These are phyloP conservation scores for Trachythela sp. DNA, from an alignment of 64 coral and sea anemone species.

Conservation along the genomic window DNA sequence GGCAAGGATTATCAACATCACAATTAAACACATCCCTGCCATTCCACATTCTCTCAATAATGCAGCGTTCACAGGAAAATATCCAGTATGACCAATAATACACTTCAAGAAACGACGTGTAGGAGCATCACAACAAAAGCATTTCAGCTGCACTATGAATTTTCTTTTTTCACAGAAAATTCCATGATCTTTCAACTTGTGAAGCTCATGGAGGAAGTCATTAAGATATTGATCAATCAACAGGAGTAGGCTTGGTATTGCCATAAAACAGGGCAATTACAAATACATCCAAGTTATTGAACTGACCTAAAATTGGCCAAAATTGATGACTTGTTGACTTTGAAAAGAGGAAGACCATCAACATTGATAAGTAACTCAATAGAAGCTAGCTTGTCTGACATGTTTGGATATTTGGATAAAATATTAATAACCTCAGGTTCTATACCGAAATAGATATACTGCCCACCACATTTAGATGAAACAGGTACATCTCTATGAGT, in stretches of 20 bases:
- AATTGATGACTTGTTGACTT: not conserved
- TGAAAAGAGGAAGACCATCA: not conserved
- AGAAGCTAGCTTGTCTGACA: not conserved
- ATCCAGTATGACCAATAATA: not conserved
- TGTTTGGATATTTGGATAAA: not conserved
- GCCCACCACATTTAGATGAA: not conserved
- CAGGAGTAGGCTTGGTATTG: not conserved
- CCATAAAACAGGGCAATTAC: not conserved
- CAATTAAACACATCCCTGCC: not conserved
- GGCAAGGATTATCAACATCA: not conserved
- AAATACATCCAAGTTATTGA: not conserved
- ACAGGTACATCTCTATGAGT: not conserved
- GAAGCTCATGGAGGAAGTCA: not conserved
- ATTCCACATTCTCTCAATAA: not conserved
- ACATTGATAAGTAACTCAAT: not conserved
- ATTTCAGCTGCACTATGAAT: not conserved
- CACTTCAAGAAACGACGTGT: not conserved
- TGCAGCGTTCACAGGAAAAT: not conserved
- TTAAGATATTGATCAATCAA: not conserved
- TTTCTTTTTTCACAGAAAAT: not conserved
- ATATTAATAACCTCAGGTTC: not conserved
- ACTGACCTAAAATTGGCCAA: not conserved
- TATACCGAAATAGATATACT: not conserved
- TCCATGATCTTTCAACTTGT: not conserved
- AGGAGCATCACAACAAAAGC: not conserved